Evolutionary conservation across 2,113 vertebrate genomes (phyloP).

Genomic region (Felis chaus): DNA sequence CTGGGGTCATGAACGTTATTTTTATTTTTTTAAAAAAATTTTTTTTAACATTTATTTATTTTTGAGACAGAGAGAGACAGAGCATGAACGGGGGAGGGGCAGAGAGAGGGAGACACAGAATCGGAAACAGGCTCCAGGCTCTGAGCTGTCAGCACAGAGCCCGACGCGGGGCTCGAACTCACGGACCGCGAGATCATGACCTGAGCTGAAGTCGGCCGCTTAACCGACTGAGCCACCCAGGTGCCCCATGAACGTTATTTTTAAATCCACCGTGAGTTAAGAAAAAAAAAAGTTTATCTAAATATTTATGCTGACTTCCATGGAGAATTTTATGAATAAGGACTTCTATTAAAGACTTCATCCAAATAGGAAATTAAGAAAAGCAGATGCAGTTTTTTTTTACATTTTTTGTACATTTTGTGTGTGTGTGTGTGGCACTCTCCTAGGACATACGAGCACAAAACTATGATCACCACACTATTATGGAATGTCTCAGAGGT

Average conservation of each 20-base stretch:
- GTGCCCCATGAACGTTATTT: constrained; percentile 56
- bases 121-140: no score
- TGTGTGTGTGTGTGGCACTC: background rate
- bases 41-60: no score
- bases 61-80: no score
- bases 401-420: background rate
- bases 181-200: no score
- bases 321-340: background rate
- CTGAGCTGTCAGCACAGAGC: no score
- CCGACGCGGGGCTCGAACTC: no score
- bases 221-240: no score
- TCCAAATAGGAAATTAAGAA: background rate
- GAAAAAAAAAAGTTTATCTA: background rate
- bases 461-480: background rate
- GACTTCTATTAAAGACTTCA: background rate
- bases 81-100: no score
- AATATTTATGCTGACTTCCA: background rate
- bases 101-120: no score
- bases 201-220: no score
- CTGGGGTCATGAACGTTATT: constrained; percentile 56
- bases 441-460: background rate
- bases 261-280: background rate
- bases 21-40: no score
- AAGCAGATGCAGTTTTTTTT: background rate
- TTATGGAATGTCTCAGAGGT: background rate